A percentile compares a stretch with the other conserved stretches of the same genome.
Evolutionary conservation across 2,113 vertebrate genomes (phyloP).

Genomic region (Dromiciops gliroides): DNA sequence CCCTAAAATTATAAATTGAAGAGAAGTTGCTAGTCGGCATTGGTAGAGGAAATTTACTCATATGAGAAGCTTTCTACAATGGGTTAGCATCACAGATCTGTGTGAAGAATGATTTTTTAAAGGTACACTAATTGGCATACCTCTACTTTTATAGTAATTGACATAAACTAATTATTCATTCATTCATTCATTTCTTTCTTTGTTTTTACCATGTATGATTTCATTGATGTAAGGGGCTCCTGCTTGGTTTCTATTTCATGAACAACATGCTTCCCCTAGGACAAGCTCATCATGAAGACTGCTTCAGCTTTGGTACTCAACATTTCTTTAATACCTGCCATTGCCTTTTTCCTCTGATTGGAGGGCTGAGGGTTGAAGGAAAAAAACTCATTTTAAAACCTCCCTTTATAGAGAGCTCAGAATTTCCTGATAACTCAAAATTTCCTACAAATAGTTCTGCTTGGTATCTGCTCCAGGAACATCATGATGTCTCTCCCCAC

Average conservation of each 20-base stretch:
- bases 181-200: background rate
- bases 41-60: background rate
- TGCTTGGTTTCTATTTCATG: background rate
- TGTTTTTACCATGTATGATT: background rate
- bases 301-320: background rate
- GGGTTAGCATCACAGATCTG: background rate
- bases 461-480: background rate
- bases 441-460: background rate
- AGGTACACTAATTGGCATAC: background rate
- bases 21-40: background rate
- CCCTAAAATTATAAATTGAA: background rate
- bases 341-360: background rate
- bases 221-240: background rate
- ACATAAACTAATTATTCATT: background rate
- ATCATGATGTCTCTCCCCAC: background rate
- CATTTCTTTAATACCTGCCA: background rate
- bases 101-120: background rate
- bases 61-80: background rate
- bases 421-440: background rate
- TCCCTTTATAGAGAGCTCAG: background rate
- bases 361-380: background rate
- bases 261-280: background rate
- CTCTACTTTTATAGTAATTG: background rate
- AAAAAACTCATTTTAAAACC: background rate
- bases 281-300: background rate